Conservation (phyloP, 2,113 vertebrate species). For the Tachycineta bicolor region DNA sequence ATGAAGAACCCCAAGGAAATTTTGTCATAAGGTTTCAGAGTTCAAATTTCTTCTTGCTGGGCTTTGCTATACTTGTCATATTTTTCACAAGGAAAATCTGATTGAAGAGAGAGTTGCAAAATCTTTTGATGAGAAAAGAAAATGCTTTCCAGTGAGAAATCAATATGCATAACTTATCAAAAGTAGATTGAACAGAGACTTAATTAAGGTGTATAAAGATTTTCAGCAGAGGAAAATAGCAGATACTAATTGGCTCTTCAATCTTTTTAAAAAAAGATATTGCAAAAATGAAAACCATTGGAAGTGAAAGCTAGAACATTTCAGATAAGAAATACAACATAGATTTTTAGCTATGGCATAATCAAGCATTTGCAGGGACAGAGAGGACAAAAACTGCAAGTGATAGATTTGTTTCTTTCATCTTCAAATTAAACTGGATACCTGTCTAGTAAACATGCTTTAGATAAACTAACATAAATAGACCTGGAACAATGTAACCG, state of each 20-base stretch:
- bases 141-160: background rate
- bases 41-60: background rate
- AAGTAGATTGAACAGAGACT: background rate
- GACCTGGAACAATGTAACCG: background rate
- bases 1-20: background rate
- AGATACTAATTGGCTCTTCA: background rate
- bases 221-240: background rate
- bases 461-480: background rate
- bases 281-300: background rate
- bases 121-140: background rate
- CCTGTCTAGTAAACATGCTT: background rate
- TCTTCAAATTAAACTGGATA: background rate
- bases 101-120: background rate
- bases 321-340: background rate
- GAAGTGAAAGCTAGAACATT: background rate
- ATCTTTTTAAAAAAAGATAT: background rate
- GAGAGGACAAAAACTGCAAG: background rate
- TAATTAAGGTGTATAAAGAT: slow-evolving; percentile 10
- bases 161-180: background rate
- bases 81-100: background rate
- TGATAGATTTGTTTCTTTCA: background rate
- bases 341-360: background rate
- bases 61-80: background rate
- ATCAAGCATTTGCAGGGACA: background rate
- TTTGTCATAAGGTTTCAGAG: background rate